phyloP scores from a whole-genome alignment of 2,113 vertebrate species.

The Brienomyrus longianalis region DNA sequence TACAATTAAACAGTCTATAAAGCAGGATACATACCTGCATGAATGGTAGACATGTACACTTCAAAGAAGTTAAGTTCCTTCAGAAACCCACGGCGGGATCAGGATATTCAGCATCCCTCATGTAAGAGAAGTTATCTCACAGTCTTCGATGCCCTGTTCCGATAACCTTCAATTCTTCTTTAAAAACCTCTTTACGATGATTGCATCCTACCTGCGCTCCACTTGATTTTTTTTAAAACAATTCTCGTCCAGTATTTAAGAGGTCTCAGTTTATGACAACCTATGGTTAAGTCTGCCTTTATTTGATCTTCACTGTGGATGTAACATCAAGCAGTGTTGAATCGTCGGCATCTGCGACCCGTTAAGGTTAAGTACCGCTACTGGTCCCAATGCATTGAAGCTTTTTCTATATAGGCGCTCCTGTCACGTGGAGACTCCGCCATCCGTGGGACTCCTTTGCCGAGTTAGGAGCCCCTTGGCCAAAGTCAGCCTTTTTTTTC shows the following conservation, averaged over 20 bases:
- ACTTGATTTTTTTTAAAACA: slow-evolving; percentile 21
- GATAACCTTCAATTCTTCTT: slow-evolving; percentile 23
- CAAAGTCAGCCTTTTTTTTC: slow-evolving; percentile 27
- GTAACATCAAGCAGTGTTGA: neutral
- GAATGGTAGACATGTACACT: slow-evolving; percentile 39
- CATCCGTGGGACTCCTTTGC: slow-evolving; percentile 39
- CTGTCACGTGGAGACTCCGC: slow-evolving; percentile 60
- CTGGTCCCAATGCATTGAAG: slow-evolving; percentile 67
- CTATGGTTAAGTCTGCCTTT: neutral
- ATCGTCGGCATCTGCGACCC: slow-evolving; percentile 33
- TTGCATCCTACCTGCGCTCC: slow-evolving; percentile 48
- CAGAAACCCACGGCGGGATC: slow-evolving; percentile 57
- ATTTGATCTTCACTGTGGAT: neutral
- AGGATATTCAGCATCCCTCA: slow-evolving; percentile 62
- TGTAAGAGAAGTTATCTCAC: slow-evolving; percentile 48
- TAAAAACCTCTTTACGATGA: slow-evolving; percentile 23
- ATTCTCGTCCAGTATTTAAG: slow-evolving; percentile 24
- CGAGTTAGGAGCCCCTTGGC: slow-evolving; percentile 31
- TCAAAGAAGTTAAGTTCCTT: slow-evolving; percentile 52
- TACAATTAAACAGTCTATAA: neutral
- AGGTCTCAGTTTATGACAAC: neutral
- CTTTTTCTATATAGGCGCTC: slow-evolving; percentile 61
- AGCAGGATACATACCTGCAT: slow-evolving; percentile 42
- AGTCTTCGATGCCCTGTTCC: slow-evolving; percentile 42
- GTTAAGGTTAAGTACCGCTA: slow-evolving; percentile 48